These are phyloP conservation scores for Euzetes globulus DNA, from an alignment of 2,888 invertebrate species.

Conservation along the genomic window DNA sequence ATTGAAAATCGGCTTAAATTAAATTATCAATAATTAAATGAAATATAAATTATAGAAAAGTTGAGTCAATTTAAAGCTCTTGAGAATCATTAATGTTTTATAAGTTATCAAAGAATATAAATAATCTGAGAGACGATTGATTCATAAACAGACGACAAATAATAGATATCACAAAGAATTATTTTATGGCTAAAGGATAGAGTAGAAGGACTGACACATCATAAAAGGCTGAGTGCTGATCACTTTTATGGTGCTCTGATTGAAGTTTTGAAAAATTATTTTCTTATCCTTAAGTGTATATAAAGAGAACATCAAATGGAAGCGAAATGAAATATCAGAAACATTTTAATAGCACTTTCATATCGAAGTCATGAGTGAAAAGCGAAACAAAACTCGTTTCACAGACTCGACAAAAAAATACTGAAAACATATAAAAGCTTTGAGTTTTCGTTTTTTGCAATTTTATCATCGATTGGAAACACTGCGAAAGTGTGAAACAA, in stretches of 20 bases:
- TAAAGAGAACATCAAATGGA: not conserved
- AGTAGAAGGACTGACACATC: not conserved
- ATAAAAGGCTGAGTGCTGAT: not conserved
- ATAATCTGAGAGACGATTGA: not conserved
- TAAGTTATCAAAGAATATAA: not conserved
- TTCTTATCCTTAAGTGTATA: not conserved
- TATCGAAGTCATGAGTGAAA: not conserved
- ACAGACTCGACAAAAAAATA: not conserved
- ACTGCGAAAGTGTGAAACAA: not conserved
- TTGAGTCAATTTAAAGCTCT: too few relatives aligned
- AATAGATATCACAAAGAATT: too few relatives aligned
- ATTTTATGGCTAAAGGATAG: not conserved
- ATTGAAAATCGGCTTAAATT: too few relatives aligned
- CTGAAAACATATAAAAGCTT: not conserved
- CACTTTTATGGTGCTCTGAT: not conserved
- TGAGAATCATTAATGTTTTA: too few relatives aligned
- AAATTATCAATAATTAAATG: too few relatives aligned
- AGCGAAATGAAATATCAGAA: not conserved
- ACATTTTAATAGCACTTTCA: not conserved
- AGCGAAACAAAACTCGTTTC: not conserved
- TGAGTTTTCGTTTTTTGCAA: not conserved
- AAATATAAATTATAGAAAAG: too few relatives aligned
- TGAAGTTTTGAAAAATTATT: conserved; percentile 12
- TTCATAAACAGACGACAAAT: not conserved
- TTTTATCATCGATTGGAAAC: not conserved